These are phyloP conservation scores for Oncorhynchus masou DNA, from an alignment of 2,113 vertebrate genomes.

Conservation along the genomic window DNA sequence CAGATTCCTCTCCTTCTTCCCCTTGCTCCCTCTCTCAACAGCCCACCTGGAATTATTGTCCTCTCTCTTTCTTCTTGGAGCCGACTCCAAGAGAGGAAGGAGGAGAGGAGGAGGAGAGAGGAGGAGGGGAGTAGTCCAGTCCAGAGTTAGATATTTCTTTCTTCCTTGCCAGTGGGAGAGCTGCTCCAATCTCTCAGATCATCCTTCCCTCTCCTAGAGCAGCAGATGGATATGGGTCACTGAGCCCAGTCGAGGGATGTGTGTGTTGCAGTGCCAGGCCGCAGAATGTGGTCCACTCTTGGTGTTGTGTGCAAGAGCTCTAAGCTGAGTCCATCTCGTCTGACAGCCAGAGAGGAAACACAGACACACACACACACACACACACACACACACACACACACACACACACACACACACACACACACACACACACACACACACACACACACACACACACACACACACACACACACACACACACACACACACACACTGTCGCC, in stretches of 20 bases:
- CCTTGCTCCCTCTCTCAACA: no score
- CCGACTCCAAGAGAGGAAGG: background rate
- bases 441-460: conserved; percentile 11
- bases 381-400: no score
- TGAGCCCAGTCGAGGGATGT: conserved; percentile 8
- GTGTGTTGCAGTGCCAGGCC: conserved; percentile 14
- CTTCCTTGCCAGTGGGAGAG: no score
- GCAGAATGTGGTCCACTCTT: background rate
- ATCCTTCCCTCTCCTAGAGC: conserved; percentile 18
- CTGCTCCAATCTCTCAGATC: conserved; percentile 32
- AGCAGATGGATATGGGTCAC: conserved; percentile 26
- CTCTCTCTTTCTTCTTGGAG: no score
- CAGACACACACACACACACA: no score
- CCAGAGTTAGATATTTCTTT: no score
- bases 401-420: no score
- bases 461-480: conserved; percentile 11
- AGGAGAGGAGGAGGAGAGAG: background rate
- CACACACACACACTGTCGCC: conserved; percentile 16
- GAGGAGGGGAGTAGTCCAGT: no score
- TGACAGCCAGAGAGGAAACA: background rate
- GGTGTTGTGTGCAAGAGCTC: background rate
- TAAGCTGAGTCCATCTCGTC: background rate
- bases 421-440: conserved; percentile 10
- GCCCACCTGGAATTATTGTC: no score
- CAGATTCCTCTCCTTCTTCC: background rate